Conservation (phyloP, 1,140 invertebrate genomes). For the Drosophila pectinifera region DNA sequence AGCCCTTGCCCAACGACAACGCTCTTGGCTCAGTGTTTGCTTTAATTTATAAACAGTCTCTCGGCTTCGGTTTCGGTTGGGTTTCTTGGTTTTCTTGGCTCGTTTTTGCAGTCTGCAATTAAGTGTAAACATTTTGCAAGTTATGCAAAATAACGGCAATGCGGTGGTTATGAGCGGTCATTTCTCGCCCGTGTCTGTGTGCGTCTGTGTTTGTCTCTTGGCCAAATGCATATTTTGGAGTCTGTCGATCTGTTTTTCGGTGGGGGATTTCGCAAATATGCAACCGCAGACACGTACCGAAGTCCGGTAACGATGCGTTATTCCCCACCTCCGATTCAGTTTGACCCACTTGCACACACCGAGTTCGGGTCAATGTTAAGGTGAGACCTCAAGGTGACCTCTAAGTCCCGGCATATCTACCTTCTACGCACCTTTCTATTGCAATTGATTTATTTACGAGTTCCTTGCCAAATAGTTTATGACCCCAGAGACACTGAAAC, state of each 20-base stretch:
- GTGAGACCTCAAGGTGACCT: constrained; percentile 29
- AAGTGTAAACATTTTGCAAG: constrained; percentile 55
- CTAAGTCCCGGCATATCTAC: not conserved
- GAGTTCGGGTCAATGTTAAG: constrained; percentile 76
- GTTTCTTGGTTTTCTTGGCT: constrained; percentile 16
- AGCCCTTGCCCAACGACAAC: constrained; percentile 31
- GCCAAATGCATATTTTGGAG: constrained; percentile 56
- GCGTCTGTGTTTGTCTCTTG: constrained; percentile 46
- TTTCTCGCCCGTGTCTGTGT: constrained; percentile 25
- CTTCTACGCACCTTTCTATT: constrained; percentile 21
- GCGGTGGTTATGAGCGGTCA: constrained; percentile 52
- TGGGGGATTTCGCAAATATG: constrained; percentile 57
- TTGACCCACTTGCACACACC: constrained; percentile 53
- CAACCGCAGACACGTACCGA: constrained; percentile 63
- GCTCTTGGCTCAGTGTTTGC: constrained; percentile 26
- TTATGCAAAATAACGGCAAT: constrained; percentile 62
- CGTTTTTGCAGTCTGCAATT: constrained; percentile 52
- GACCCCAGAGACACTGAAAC: not conserved
- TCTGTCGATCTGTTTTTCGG: constrained; percentile 47
- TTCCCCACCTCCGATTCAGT: constrained; percentile 36
- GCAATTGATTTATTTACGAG: constrained; percentile 22
- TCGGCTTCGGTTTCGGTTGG: constrained; percentile 27
- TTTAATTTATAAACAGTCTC: constrained; percentile 46
- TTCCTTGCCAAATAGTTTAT: constrained; percentile 27
- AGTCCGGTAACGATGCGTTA: constrained; percentile 29